Evolutionary conservation across 2,113 vertebrate species (phyloP), one percentile per base, ranked within the genome.

Genomic region (Sorex araneus): DNA sequence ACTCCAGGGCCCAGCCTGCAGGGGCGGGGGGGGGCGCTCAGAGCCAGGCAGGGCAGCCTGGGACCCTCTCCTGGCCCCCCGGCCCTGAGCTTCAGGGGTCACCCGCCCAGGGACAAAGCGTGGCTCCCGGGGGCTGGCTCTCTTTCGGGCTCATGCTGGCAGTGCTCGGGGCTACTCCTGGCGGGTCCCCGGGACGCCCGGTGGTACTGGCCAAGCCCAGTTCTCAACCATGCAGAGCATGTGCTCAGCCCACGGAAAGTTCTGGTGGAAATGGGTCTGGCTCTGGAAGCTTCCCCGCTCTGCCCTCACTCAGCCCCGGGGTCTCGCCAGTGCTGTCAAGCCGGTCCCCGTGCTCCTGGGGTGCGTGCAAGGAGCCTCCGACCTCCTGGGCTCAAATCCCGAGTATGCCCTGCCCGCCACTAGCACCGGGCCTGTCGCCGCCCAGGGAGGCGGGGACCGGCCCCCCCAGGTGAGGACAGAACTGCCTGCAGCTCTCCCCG

Each of bases 1-100:
- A 99, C 67, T 98, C 96, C 43, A 99, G 87, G 15, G 94, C 96
- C 92, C 98, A 97, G 92, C 98, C 98, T 99, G 92, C 36, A 47
- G 2, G 2, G 45, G 60, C 36, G 54, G 2, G 2, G 45, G 60
- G 3, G 10, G 64, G 11, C 28, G 21, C 1, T 81, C 23, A 92
- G 60, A 10, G 69, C 5, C 11, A 1, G 50, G 6, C 30, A 19
- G 69, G n/a, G n/a, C 57, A 60, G 18, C 57, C 57, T 19, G 18
- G 54, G 57, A 19, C 57, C 57, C 19, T 21, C 18, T 21, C 57
- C 57, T 23, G 27, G 3, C 64, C 40, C 7, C 40, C 40, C 7
- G 40, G 40, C 7, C 40, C 40, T 40, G 40, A 40, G 40, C 40
- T 40, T 40, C 40, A 40, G 63, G 63, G 21, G 63, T 64, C 63